These are phyloP conservation scores for Calonectris borealis DNA, from an alignment of 2,113 vertebrate species.

Conservation along the genomic window DNA sequence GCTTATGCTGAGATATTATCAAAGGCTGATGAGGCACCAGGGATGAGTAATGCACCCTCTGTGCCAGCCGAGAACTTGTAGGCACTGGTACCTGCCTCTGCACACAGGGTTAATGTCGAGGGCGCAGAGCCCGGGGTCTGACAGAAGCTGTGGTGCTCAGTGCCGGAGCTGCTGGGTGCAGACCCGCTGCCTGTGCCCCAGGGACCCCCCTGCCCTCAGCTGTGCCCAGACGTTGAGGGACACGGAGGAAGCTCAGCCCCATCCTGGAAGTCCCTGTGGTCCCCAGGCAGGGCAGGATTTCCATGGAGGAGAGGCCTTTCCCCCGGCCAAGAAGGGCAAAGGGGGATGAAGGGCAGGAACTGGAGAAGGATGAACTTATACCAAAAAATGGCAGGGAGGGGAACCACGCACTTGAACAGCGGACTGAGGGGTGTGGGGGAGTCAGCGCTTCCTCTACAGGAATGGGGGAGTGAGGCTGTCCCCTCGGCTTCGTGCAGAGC, in stretches of 20 bases:
- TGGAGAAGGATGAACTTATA: rapidly evolving
- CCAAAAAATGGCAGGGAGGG: not conserved
- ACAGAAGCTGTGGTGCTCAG: not conserved
- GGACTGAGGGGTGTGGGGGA: not conserved
- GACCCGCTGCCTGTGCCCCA: not conserved
- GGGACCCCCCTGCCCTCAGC: not conserved
- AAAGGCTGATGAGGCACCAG: not conserved
- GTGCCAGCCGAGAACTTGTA: constrained; percentile 31
- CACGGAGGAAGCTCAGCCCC: rapidly evolving
- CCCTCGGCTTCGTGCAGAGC: not conserved
- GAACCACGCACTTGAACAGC: rapidly evolving
- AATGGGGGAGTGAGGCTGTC: not conserved
- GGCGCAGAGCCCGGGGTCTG: not conserved
- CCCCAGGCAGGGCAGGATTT: not conserved
- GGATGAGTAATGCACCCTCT: constrained; percentile 38
- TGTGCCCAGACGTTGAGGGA: not conserved
- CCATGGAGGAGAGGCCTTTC: not conserved
- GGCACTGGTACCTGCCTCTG: not conserved
- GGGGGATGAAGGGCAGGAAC: not conserved
- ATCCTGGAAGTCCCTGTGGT: not conserved
- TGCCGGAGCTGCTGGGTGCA: not conserved
- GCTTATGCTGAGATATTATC: constrained; percentile 52
- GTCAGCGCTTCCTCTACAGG: rapidly evolving
- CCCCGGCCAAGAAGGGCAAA: not conserved
- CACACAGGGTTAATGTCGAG: not conserved